Evolutionary conservation across 2,797 vertebrate species (phyloP).

Genomic region (Eidolon dupreanum): DNA sequence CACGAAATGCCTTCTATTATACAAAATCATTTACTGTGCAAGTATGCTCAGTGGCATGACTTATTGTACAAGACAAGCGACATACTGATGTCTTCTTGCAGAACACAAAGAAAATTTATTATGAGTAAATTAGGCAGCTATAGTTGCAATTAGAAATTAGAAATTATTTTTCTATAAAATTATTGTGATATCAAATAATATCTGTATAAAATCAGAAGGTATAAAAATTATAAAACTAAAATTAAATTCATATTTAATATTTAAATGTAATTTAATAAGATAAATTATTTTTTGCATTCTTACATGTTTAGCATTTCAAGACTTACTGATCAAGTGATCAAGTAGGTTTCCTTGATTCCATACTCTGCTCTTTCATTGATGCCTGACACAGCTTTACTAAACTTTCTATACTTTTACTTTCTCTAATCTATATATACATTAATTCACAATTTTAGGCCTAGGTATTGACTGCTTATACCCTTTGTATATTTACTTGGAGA

Average conservation of each 20-base stretch:
- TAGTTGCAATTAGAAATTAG: background rate
- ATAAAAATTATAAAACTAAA: background rate
- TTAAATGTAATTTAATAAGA: background rate
- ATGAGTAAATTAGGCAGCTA: background rate
- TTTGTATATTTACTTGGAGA: slow-evolving; percentile 18
- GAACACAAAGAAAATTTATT: slow-evolving; percentile 23
- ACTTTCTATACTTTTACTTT: background rate
- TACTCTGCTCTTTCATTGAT: background rate
- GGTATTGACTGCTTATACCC: background rate
- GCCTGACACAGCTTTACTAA: background rate
- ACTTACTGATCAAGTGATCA: background rate
- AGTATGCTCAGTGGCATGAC: slow-evolving; percentile 42
- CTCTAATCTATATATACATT: background rate
- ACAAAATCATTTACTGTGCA: slow-evolving; percentile 59
- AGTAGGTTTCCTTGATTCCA: background rate
- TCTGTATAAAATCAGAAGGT: background rate
- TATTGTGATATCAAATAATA: slow-evolving; percentile 7
- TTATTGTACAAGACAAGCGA: slow-evolving; percentile 55
- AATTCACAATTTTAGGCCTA: background rate
- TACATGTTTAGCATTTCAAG: background rate
- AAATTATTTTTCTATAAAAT: slow-evolving; percentile 15
- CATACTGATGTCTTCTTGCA: background rate
- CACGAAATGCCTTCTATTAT: slow-evolving; percentile 51
- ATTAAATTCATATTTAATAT: slow-evolving; percentile 17
- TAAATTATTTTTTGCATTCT: background rate